phyloP scores from a whole-genome alignment of 2,797 vertebrate species.

The Glyptemys insculpta region DNA sequence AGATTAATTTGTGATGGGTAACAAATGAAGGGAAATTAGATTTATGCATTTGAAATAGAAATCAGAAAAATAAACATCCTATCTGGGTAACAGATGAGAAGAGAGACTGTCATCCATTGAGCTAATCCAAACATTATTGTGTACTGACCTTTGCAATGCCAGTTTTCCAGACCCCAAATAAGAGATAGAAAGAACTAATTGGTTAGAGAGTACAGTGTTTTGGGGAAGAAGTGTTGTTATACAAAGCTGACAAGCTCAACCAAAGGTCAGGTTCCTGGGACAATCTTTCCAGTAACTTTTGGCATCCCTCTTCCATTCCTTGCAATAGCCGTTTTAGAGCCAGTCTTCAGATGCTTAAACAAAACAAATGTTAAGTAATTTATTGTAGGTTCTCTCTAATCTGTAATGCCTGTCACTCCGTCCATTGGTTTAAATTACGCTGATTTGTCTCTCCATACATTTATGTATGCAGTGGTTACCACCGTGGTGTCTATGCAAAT shows the following conservation, averaged over 20 bases:
- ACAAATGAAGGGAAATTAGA: neutral
- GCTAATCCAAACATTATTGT: neutral
- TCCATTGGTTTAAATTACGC: neutral
- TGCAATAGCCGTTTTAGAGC: neutral
- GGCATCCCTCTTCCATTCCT: neutral
- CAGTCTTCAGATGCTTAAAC: neutral
- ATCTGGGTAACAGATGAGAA: neutral
- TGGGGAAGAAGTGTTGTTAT: neutral
- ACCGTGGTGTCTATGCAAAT: neutral
- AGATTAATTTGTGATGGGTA: neutral
- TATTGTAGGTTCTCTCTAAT: neutral
- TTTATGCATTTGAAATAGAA: neutral
- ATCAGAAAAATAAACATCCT: neutral
- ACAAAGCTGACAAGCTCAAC: neutral
- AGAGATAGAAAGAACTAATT: neutral
- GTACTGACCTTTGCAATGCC: neutral
- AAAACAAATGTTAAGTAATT: neutral
- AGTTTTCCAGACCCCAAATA: neutral
- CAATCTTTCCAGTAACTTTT: neutral
- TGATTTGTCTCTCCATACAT: neutral
- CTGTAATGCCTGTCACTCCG: neutral
- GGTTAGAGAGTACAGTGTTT: neutral
- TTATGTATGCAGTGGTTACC: neutral
- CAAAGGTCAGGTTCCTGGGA: neutral
- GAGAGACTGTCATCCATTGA: neutral